These are phyloP conservation scores for Ptiloglossa arizonensis DNA, from an alignment of 1,140 invertebrate species.

Conservation along the genomic window DNA sequence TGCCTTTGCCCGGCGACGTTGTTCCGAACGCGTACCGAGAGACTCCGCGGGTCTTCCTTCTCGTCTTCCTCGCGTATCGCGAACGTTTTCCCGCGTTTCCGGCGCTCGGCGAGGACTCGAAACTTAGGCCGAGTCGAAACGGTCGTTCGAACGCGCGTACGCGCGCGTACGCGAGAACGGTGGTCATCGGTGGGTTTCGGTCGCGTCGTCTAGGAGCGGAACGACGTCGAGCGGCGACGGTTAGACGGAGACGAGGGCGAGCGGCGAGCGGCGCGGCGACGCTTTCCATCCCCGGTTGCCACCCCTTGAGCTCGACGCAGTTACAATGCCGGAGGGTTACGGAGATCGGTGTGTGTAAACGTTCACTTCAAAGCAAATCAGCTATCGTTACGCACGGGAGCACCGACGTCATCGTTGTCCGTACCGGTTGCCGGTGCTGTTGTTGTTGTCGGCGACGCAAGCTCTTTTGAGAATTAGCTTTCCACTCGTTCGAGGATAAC, in stretches of 20 bases:
- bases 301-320: slow-evolving; percentile 40
- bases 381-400: slow-evolving; percentile 62
- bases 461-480: slow-evolving; percentile 56
- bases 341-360: slow-evolving; percentile 53
- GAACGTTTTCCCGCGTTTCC: slow-evolving; percentile 28
- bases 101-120: no score
- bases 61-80: no score
- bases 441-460: slow-evolving; percentile 17
- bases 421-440: slow-evolving; percentile 24
- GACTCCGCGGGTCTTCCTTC: slow-evolving; percentile 15
- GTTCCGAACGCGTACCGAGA: slow-evolving; percentile 36
- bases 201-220: slow-evolving; percentile 19
- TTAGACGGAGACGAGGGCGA: slow-evolving; percentile 10
- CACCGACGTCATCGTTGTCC: slow-evolving; percentile 53
- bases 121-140: no score
- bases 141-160: slow-evolving; percentile 37
- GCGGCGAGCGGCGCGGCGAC: no score
- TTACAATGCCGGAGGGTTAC: slow-evolving; percentile 47
- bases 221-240: not conserved
- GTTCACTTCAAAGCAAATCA: slow-evolving; percentile 66
- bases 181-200: slow-evolving; percentile 53
- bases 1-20: slow-evolving; percentile 48
- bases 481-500: slow-evolving; percentile 27
- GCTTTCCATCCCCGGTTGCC: slow-evolving; percentile 11
- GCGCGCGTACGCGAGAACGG: slow-evolving; percentile 9